Percentiles rank a stretch among this genome's conserved stretches.
Evolutionary conservation across 2,113 vertebrate genomes (phyloP).

Genomic region (Anseranas semipalmata): DNA sequence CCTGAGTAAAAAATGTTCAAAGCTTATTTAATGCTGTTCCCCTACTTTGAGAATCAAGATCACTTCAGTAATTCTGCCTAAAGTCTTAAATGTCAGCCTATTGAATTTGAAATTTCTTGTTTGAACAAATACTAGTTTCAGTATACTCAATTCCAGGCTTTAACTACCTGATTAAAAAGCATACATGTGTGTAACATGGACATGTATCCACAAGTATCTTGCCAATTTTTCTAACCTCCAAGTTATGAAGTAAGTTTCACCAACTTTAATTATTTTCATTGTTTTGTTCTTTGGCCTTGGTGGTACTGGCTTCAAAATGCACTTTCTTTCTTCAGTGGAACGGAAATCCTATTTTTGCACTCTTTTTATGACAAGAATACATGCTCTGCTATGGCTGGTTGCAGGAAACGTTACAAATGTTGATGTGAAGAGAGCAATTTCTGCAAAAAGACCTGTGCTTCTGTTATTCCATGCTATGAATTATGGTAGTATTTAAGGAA

Average conservation of each 20-base stretch:
- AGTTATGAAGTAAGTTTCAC: background rate
- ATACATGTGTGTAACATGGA: fast-evolving
- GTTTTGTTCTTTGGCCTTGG: background rate
- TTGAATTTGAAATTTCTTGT: background rate
- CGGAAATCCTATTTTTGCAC: background rate
- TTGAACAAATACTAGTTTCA: background rate
- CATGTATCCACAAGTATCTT: background rate
- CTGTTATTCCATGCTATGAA: background rate
- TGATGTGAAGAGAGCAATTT: background rate
- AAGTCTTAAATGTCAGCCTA: background rate
- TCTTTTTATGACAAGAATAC: background rate
- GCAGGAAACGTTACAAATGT: background rate
- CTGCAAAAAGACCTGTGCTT: background rate
- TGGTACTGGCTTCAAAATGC: background rate
- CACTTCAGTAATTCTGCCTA: background rate
- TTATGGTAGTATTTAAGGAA: background rate
- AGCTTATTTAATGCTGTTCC: background rate
- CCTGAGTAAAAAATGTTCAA: background rate
- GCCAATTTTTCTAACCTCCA: background rate
- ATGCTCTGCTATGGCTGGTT: background rate
- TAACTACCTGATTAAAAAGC: background rate
- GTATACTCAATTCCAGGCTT: background rate
- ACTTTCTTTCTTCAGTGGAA: background rate
- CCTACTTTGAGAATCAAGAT: background rate
- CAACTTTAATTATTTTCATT: background rate